Base-by-base conservation (phyloP, 2,113 vertebrate genomes). In the Scalopus aquaticus region DNA sequence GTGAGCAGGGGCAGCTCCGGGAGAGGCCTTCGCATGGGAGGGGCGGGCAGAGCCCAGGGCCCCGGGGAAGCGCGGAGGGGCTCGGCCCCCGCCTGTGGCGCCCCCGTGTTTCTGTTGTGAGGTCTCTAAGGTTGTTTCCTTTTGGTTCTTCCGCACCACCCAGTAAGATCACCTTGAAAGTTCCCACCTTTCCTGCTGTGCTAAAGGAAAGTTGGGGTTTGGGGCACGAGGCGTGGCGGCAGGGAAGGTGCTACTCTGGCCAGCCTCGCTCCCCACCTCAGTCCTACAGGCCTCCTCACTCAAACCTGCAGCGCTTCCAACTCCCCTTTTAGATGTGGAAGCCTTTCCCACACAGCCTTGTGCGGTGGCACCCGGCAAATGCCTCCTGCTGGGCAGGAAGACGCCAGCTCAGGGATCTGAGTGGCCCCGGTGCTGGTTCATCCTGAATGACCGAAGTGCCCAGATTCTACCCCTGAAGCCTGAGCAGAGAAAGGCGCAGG, bases 371-470 rank as follows among this genome's bases (percentile, higher is more conserved):
- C n/a, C n/a, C n/a, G n/a, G n/a, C n/a, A n/a, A n/a, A n/a, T n/a
- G n/a, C n/a, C n/a, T 19, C 19, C 17, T 1, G 37, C 22, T 24
- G 54, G 54, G 12, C 4, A 6, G 37, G 64, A 62, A 67, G 67
- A 20, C 7, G 24, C 74, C 1, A 0, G 26, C 65, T n/a, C 42
- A 2, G 20, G 4, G 44, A 58, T 2, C 49, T 35, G 24, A 64
- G 44, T 2, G 12, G 44, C 7, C 81, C 49, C 2, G 37, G 35
- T 2, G 0, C 7, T 8, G 22, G 17, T 8, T 62, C 20, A 46
- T 22, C 22, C 65, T 20, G 42, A 42, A 32, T 0, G 10, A 19
- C 19, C 4, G 8, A 54, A 24, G 39, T 17, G 76, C 13, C 44
- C 54, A 88, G n/a, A 54, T 8, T 77, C 42, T 28, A n/a, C 28